These are phyloP conservation scores for Erythrolamprus reginae DNA, from an alignment of 2,113 vertebrate genomes.

Conservation along the genomic window DNA sequence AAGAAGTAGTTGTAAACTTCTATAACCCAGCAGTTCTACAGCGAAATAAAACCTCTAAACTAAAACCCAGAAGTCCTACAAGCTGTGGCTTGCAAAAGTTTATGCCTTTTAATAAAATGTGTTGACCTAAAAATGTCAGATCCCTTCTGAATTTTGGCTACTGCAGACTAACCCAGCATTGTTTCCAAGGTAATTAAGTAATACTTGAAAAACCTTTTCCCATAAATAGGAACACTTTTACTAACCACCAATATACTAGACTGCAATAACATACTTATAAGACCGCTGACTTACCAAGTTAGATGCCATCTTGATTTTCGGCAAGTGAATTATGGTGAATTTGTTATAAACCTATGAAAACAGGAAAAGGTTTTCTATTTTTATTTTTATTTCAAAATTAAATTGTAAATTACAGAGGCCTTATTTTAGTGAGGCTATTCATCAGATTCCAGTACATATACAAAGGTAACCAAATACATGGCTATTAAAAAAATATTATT, in stretches of 20 bases:
- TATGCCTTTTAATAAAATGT: not conserved
- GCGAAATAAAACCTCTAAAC: not conserved
- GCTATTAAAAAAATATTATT: not conserved
- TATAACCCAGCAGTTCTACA: not conserved
- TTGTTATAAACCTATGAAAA: not conserved
- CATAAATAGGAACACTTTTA: not conserved
- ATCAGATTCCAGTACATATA: not conserved
- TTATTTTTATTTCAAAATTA: not conserved
- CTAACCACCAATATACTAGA: not conserved
- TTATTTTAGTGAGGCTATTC: not conserved
- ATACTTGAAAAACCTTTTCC: not conserved
- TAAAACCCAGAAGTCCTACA: not conserved
- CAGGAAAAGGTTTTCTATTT: not conserved
- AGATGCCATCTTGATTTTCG: constrained; percentile 6
- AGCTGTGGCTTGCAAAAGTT: not conserved
- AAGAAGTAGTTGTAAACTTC: not conserved
- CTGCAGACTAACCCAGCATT: not conserved
- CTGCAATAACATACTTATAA: not conserved
- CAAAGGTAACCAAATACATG: not conserved
- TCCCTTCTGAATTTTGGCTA: not conserved
- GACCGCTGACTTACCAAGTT: not conserved
- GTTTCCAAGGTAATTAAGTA: not conserved
- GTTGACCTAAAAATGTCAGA: not conserved
- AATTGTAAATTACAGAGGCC: not conserved
- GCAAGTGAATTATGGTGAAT: not conserved